Base-by-base conservation (phyloP, 1,140 invertebrate species). In the Gryon sp. region DNA sequence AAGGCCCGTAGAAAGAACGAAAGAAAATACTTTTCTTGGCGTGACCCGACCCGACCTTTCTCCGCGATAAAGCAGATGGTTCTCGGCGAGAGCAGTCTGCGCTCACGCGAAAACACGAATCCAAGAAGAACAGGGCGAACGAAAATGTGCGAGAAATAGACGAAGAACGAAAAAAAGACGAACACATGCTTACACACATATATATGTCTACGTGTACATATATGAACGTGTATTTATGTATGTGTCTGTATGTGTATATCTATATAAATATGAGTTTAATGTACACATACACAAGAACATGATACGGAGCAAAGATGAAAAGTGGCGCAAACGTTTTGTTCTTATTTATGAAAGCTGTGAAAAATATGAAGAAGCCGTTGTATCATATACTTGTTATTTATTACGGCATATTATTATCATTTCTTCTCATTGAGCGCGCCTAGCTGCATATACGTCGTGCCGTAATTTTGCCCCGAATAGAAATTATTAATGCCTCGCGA, bases 31-130 rank as follows among this genome's bases (percentile, higher is more conserved):
- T 79, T 76, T 76, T 68, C 66, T 63, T 45, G 55, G 43, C 68
- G 63, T 63, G 72, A 76, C 73, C 73, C 53, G 77, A 72, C 52
- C 68, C 70, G 73, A 79, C 73, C 74, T 79, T 73, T 76, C 66
- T 48, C 65, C 76, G 70, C 70, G 45, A 19, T 45, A 48, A 41
- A 75, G 66, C 76, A 72, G 65, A 78, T 75, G 70, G 30, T 75
- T 75, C 60, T 62, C 60, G 57, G 59, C 43, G 60, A n/a, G n/a
- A 45, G 28, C 53, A 66, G 48, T 63, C 62, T 55, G 40, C 65
- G 59, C 36, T 38, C 36, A 53, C 38, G 55, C 43, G 72, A 70
- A 59, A 77, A 57, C 66, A 50, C 36, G 63, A 74, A 74, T 63
- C 46, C 26, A 43, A 53, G 60, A 57, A n/a, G n/a, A n/a, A n/a